Evolutionary conservation across 30 jellyfish, hydroid and myxozoan species (phyloP), one percentile per base, ranked within the genome.

Genomic region (Cassiopea xamachana): DNA sequence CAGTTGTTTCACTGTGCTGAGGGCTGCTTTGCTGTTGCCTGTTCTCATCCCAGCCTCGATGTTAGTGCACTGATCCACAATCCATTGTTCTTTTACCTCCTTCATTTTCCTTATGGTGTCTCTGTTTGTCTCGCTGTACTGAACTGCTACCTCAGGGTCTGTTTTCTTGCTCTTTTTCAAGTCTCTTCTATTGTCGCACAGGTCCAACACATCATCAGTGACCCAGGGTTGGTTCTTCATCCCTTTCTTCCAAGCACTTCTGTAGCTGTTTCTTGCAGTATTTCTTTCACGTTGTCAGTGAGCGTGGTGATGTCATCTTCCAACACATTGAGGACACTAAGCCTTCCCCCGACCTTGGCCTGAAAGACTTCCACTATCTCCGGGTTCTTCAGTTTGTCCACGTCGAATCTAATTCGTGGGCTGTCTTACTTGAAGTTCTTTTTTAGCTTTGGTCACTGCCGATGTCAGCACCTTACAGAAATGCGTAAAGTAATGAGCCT

Each of bases 361-460:
- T 68, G 69, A 48, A 13, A 83, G 1, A 13, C 73, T 67, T 83
- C 91, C 48, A 62, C 44, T 1, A 83, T 46, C 8, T 51, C 64
- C 2, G 71, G 51, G 73, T 83, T 86, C 51, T 85, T 74, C 79
- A 85, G 64, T 43, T 83, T 83, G 19, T 83, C 85, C 6, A 83
- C 48, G 69, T 83, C 91, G 39, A 83, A 64, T 7, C 76, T 70
- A 2, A 61, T 83, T 13, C 91, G 5, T 2, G 84, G 64, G 9
- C 9, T 51, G 8, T 51, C 9, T 51, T 2, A 9, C 64, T 51
- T 51, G 64, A 9, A 68, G 2, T 46, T 69, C 60, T 62, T 71
- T 55, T 85, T 71, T 61, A 85, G 79, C 49, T 73, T 85, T 12
- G 89, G 51, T 85, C 93, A 72, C 87, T 71, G 73, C 93, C 89